Evolutionary conservation across 2,113 vertebrate species (phyloP).

Genomic region (Nasalis larvatus): DNA sequence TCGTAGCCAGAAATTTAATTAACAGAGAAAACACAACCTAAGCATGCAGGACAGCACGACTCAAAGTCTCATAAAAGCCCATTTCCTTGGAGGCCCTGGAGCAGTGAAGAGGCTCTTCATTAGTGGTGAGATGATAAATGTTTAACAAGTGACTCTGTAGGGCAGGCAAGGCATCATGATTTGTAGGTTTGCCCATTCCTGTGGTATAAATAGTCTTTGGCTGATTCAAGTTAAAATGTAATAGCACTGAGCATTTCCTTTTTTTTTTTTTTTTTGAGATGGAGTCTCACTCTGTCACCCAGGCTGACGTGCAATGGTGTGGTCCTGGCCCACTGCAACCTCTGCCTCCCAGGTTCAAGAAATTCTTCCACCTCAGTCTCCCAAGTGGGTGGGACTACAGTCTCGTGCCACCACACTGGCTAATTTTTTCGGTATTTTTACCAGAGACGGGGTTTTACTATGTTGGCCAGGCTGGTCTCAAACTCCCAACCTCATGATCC

Average conservation of each 20-base stretch:
- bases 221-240: not conserved
- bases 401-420: no score
- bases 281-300: no score
- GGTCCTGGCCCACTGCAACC: no score
- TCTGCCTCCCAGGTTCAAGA: no score
- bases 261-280: no score
- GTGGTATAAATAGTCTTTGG: not conserved
- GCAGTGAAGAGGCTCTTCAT: not conserved
- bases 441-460: no score
- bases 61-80: not conserved
- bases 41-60: not conserved
- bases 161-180: not conserved
- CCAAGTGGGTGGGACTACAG: no score
- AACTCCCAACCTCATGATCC: no score
- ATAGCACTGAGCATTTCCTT: not conserved
- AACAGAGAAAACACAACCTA: slow-evolving; percentile 9
- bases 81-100: not conserved
- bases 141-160: not conserved
- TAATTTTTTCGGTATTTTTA: no score
- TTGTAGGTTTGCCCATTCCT: not conserved
- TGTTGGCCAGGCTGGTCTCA: no score
- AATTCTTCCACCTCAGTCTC: no score
- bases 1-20: slow-evolving; percentile 30
- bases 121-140: not conserved
- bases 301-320: no score